Evolutionary conservation across 1,140 invertebrate genomes (phyloP), one percentile per base, ranked within the genome.

Genomic region (Neodiprion fabricii): DNA sequence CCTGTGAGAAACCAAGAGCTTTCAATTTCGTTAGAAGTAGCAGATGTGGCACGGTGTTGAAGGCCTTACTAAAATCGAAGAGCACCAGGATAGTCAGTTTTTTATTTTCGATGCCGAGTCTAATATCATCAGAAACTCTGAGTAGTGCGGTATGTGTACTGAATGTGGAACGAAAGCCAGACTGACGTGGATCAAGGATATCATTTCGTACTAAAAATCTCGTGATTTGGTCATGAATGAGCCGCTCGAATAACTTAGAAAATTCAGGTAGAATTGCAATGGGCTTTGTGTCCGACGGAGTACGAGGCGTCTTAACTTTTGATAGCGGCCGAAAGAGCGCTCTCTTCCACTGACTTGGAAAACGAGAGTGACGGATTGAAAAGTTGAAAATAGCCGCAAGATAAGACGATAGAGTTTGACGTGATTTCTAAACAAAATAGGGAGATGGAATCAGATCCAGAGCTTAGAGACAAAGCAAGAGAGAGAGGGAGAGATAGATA

Each of bases 141-240:
- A 73, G 61, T 1, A 73, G 40, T 9, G 72, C 72, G 21, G 72
- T 73, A 21, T 73, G 72, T 10, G 72, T 73, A n/a, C 61, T 73
- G 61, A 21, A 21, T 21, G 17, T 21, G 17, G 17, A 21, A 21
- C 17, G 17, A 21, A 21, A 21, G 17, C 17, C 17, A 21, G 17
- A 21, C 17, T 21, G 17, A 21, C 0, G 17, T 21, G 17, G 17
- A 21, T 21, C 17, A 21, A 21, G 17, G 17, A 21, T 21, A 21
- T 21, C 17, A 21, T 61, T 61, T n/a, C 10, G n/a, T 61, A 61
- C 53, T 11, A 61, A n/a, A 61, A 11, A 61, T 61, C 10, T n/a
- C 10, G 53, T 11, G 53, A 61, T 11, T 61, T 61, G 53, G 53
- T 61, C 53, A 61, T 61, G n/a, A 11, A 61, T n/a, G 10, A 61